Evolutionary conservation across 2,113 vertebrate species (phyloP), one percentile per base, ranked within the genome.

Genomic region (Pseudopipra pipra): DNA sequence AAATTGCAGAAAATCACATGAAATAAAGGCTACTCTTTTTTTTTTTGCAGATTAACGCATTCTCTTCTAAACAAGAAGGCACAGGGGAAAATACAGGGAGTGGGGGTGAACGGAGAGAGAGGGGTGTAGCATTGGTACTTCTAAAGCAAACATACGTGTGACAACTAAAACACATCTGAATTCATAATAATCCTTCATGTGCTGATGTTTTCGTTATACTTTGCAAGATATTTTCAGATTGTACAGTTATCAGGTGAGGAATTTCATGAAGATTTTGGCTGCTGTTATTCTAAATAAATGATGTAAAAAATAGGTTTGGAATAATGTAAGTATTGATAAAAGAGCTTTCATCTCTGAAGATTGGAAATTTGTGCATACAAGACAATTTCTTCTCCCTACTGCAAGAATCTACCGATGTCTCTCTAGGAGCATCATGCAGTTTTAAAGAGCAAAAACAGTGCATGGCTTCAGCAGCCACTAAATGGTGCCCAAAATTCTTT

Each of bases 1-100:
- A 96, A 94, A 93, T 90, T 93, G 77, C 86, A 91, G 80, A 85
- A 96, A 96, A 95, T 90, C 73, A 62, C 65, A 87, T 85, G 72
- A 89, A 92, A 90, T 86, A 96, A 94, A 89, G 78, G 52, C 67
- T 51, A 81, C 19, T 51, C 3, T 35, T 54, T 91, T 46, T 63
- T 78, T 82, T 81, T 24, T 47, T 94, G 58, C 16, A 90, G 78
- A 93, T 92, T 85, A 83, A 85, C 43, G 8, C 44, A 62, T 74
- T 92, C 22, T 90, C 4, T 84, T 89, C 72, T 44, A 76, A 85
- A 79, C 55, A 85, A 89, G 67, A 56, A 76, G 28, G 17, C 49
- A 86, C 0, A 2, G 46, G 28, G 43, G 27, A 58, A 86, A 91
- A 67, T 20, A 14, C 20, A 79, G 27, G 37, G 16, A 47, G 7